Percentiles rank a stretch among this genome's conserved stretches.
These are phyloP conservation scores for Henricia sp. DNA, from an alignment of 53 echinoderm and acorn worm genomes.

Conservation along the genomic window DNA sequence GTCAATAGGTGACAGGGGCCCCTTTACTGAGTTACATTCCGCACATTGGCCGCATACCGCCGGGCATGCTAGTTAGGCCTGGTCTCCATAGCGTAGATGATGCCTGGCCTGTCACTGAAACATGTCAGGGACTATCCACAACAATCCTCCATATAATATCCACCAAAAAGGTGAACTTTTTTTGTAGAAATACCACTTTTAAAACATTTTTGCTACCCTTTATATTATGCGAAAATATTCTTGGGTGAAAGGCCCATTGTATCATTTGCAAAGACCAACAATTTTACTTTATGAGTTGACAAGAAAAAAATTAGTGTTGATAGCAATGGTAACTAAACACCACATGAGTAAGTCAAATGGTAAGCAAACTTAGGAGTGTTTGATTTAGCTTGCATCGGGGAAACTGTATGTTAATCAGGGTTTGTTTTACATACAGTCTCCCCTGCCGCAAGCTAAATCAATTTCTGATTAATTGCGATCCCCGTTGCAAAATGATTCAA, in stretches of 20 bases:
- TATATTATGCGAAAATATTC: background rate
- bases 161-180: background rate
- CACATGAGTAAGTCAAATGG: background rate
- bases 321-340: background rate
- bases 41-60: constrained; percentile 56
- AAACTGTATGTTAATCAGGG: too few relatives aligned
- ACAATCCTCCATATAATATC: background rate
- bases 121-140: constrained; percentile 41
- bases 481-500: too few relatives aligned
- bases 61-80: constrained; percentile 23
- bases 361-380: too few relatives aligned
- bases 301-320: too few relatives aligned
- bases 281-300: too few relatives aligned
- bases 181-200: background rate
- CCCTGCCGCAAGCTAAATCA: too few relatives aligned
- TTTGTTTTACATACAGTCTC: too few relatives aligned
- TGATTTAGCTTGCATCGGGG: too few relatives aligned
- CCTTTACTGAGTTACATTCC: constrained; percentile 64
- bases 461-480: too few relatives aligned
- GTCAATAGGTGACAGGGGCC: constrained; percentile 58
- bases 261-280: too few relatives aligned
- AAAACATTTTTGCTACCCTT: background rate
- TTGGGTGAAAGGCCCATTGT: too few relatives aligned
- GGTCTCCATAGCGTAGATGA: background rate
- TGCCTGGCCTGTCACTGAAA: constrained; percentile 44